Evolutionary conservation across 2,888 invertebrate genomes (phyloP).

Genomic region (Thalpophila matura): DNA sequence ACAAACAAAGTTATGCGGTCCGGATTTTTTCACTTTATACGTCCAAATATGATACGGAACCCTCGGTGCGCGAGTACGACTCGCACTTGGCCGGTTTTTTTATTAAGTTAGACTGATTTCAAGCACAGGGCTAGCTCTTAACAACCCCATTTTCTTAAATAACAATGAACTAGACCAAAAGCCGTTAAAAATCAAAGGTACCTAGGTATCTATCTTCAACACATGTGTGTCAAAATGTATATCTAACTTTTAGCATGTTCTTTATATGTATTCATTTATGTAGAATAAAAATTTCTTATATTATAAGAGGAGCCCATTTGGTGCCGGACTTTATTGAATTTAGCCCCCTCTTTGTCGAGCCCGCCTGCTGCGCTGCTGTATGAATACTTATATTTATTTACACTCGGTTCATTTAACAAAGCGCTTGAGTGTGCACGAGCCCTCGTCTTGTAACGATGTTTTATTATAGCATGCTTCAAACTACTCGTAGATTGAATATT

Average conservation of each 20-base stretch:
- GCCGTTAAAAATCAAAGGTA: constrained; percentile 7
- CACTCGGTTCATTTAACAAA: constrained; percentile 89
- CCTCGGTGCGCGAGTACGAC: too few species aligned
- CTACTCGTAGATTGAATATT: constrained; percentile 49
- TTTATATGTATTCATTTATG: constrained; percentile 6
- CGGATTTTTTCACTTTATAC: too few species aligned
- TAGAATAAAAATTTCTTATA: constrained; percentile 28
- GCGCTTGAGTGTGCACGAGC: constrained; percentile 81
- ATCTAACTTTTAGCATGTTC: neutral
- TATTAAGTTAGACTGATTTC: too few species aligned
- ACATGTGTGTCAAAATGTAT: neutral
- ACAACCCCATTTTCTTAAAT: too few species aligned
- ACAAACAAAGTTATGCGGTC: too few species aligned
- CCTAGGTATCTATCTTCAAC: too few species aligned
- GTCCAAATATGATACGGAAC: too few species aligned
- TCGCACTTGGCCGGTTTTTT: too few species aligned
- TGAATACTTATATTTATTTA: constrained; percentile 90
- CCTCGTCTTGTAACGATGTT: constrained; percentile 75
- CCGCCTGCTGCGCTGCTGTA: constrained; percentile 83
- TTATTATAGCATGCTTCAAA: constrained; percentile 68
- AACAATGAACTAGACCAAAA: too few species aligned
- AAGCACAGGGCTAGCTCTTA: too few species aligned
- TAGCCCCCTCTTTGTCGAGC: constrained; percentile 77
- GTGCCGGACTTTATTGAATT: constrained; percentile 81
- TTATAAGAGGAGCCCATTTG: constrained; percentile 68